A percentile compares a stretch with the other conserved stretches of the same genome.
Conservation (phyloP, 2,113 vertebrate species). For the Meleagris gallopavo region DNA sequence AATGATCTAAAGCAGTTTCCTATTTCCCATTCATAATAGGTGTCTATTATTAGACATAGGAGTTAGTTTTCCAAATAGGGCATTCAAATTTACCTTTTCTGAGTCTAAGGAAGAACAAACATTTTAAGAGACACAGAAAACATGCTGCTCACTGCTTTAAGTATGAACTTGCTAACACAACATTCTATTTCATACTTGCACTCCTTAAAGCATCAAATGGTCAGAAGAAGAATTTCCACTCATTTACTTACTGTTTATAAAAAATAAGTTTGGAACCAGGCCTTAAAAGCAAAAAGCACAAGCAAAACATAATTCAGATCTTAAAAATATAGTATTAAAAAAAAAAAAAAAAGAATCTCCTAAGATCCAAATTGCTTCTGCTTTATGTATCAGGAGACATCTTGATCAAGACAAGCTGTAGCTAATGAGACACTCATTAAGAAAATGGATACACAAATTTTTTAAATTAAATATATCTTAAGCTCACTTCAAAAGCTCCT, state of each 20-base stretch:
- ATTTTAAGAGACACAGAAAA: not conserved
- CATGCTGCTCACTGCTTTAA: not conserved
- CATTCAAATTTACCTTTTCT: not conserved
- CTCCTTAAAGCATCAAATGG: not conserved
- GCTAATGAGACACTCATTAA: not conserved
- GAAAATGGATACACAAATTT: not conserved
- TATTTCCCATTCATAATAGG: not conserved
- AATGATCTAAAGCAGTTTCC: not conserved
- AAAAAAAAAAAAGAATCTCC: not conserved
- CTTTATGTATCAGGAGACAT: not conserved
- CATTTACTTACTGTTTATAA: not conserved
- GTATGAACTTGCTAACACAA: not conserved
- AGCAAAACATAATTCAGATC: not conserved
- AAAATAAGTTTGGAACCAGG: not conserved
- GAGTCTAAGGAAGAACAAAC: not conserved
- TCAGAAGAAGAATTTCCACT: not conserved
- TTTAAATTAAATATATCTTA: not conserved
- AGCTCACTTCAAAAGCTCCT: not conserved
- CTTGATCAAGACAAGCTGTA: not conserved
- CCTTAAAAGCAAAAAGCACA: slow-evolving; percentile 12
- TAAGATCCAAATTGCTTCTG: not conserved
- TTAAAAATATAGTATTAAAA: not conserved
- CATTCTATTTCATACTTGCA: not conserved
- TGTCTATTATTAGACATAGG: not conserved
- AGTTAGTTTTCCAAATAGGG: not conserved